A percentile compares a stretch with the other conserved stretches of the same genome.
Evolutionary conservation across 1,140 invertebrate genomes (phyloP).

Genomic region (Propsilocerus akamusi): DNA sequence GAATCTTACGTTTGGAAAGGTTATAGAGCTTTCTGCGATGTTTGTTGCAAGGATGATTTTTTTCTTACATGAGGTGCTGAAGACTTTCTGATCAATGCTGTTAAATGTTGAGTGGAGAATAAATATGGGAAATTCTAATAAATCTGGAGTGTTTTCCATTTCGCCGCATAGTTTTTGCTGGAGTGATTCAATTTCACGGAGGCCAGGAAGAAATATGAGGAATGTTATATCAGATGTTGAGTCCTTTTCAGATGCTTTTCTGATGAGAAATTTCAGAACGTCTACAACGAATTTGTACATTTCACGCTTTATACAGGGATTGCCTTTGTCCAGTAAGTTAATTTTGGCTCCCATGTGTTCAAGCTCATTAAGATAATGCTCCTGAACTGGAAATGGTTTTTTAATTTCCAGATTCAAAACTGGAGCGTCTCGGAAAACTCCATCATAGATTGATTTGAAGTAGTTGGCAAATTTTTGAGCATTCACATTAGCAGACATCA

Average conservation of each 20-base stretch:
- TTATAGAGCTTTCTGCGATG: conserved; percentile 93
- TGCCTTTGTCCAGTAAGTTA: conserved; percentile 17
- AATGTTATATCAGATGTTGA: too few relatives aligned
- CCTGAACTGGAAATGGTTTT: not conserved
- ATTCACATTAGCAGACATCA: conserved; percentile 82
- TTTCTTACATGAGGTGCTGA: conserved; percentile 35
- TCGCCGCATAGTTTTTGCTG: not conserved
- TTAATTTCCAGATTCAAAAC: not conserved
- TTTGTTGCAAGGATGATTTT: conserved; percentile 92
- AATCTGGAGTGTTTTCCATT: not conserved
- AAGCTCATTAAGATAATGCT: not conserved
- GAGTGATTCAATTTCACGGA: conserved; percentile 50
- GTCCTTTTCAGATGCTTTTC: conserved; percentile 52
- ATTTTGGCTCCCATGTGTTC: not conserved
- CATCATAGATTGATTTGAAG: too few relatives aligned
- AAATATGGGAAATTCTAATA: not conserved
- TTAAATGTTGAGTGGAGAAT: not conserved
- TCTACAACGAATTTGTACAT: conserved; percentile 37
- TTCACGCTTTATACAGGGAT: conserved; percentile 30
- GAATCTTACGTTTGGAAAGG: conserved; percentile 69
- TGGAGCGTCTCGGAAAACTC: not conserved
- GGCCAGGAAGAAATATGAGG: conserved; percentile 74
- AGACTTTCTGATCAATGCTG: conserved; percentile 50
- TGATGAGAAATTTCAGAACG: conserved; percentile 24
- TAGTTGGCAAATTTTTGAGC: conserved; percentile 48